A percentile compares a stretch with the other conserved stretches of the same genome.
Evolutionary conservation across 2,113 vertebrate genomes (phyloP).

Genomic region (Centrocercus urophasianus): DNA sequence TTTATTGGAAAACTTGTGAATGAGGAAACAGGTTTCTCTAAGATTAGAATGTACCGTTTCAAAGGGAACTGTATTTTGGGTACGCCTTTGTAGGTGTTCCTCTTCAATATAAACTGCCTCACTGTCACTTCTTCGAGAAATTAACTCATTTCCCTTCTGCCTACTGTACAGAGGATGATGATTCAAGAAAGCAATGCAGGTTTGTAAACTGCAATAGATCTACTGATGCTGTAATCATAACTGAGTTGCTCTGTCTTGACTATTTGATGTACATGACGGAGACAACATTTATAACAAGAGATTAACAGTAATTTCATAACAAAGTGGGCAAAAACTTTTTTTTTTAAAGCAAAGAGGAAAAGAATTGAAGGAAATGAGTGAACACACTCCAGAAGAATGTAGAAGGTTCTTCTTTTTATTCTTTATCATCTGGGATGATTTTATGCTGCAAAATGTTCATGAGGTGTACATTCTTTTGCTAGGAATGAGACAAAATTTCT

Average conservation of each 20-base stretch:
- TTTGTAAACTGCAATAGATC: neutral
- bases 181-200: neutral
- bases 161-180: neutral
- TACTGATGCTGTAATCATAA: neutral
- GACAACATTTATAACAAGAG: neutral
- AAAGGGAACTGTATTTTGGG: neutral
- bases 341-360: neutral
- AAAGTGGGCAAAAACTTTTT: neutral
- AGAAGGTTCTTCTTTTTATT: neutral
- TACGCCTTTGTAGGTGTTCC: neutral
- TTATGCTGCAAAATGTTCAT: neutral
- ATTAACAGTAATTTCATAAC: neutral
- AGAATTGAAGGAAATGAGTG: neutral
- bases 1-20: neutral
- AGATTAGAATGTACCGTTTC: neutral
- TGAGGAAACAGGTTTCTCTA: neutral
- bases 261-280: neutral
- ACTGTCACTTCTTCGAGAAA: neutral
- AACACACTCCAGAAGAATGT: neutral
- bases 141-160: neutral
- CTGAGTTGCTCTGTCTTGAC: neutral
- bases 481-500: neutral
- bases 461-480: neutral
- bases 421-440: rapidly evolving
- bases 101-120: neutral